These are phyloP conservation scores for Galaxias olidus DNA, from an alignment of 2,797 vertebrate genomes.

Conservation along the genomic window DNA sequence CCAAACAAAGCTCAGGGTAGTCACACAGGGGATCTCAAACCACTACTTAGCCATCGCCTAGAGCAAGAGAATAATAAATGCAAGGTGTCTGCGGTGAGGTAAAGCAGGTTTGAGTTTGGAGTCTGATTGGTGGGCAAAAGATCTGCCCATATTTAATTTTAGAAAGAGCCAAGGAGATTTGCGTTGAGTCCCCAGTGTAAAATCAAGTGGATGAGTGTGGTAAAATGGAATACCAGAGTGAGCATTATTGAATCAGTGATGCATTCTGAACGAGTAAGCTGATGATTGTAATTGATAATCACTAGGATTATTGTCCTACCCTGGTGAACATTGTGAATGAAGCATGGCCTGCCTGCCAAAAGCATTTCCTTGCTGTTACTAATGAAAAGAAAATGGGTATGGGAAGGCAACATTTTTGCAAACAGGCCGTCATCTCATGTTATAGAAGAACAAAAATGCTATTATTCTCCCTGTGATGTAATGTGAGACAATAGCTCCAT, in stretches of 20 bases:
- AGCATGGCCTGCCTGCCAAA: slow-evolving; percentile 48
- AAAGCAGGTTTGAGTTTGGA: slow-evolving; percentile 29
- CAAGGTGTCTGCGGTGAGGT: slow-evolving; percentile 52
- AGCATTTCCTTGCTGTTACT: slow-evolving; percentile 59
- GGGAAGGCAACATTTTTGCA: slow-evolving; percentile 68
- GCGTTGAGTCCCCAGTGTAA: slow-evolving; percentile 54
- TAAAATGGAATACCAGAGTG: slow-evolving; percentile 46
- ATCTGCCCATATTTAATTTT: slow-evolving; percentile 42
- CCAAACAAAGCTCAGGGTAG: slow-evolving; percentile 66
- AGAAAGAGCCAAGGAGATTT: slow-evolving; percentile 36
- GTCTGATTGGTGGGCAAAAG: slow-evolving; percentile 34
- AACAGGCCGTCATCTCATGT: slow-evolving; percentile 69
- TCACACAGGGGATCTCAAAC: slow-evolving; percentile 50
- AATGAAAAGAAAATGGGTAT: slow-evolving; percentile 70
- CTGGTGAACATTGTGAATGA: slow-evolving; percentile 53
- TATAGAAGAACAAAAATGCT: slow-evolving; percentile 49
- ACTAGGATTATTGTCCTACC: slow-evolving; percentile 49
- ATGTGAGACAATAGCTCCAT: slow-evolving; percentile 76
- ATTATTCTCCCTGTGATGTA: slow-evolving; percentile 22
- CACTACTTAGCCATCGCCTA: slow-evolving; percentile 60
- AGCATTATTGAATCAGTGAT: slow-evolving; percentile 58
- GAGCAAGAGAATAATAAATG: slow-evolving; percentile 53
- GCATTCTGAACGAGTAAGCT: slow-evolving; percentile 59
- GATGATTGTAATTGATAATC: slow-evolving; percentile 64
- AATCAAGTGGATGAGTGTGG: slow-evolving; percentile 62